A percentile compares a stretch with the other conserved stretches of the same genome.
These are phyloP conservation scores for Corbicula japonica DNA, from an alignment of 2,888 invertebrate species.

Conservation along the genomic window DNA sequence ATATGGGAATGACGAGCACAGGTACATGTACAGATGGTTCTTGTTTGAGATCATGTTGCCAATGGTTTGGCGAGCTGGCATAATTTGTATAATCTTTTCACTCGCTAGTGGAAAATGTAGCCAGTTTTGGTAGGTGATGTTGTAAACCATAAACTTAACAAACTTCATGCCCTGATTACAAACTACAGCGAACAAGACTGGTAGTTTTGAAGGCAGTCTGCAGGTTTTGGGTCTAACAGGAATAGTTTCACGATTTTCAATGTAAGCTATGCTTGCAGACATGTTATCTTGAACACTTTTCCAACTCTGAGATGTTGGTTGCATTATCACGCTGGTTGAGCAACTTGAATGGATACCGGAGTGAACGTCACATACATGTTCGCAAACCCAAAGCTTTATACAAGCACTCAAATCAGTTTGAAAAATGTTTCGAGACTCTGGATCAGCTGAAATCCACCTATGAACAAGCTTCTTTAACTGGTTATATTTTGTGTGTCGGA, in stretches of 20 bases:
- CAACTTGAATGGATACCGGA: slow-evolving; percentile 50
- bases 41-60: slow-evolving; percentile 80
- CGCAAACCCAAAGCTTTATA: slow-evolving; percentile 79
- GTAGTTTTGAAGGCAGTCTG: slow-evolving; percentile 53
- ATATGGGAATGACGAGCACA: slow-evolving; percentile 84
- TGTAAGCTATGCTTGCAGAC: slow-evolving; percentile 55
- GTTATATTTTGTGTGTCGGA: slow-evolving; percentile 80
- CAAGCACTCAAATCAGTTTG: slow-evolving; percentile 72
- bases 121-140: slow-evolving; percentile 81
- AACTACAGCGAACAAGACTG: slow-evolving; percentile 80
- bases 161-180: slow-evolving; percentile 83
- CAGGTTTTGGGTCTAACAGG: slow-evolving; percentile 22
- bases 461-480: slow-evolving; percentile 79
- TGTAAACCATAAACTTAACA: slow-evolving; percentile 82
- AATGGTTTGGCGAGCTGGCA: slow-evolving; percentile 83
- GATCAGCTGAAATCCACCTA: slow-evolving; percentile 81
- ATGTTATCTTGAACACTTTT: slow-evolving; percentile 31
- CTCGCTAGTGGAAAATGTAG: slow-evolving; percentile 79
- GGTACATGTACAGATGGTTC: slow-evolving; percentile 82
- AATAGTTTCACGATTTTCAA: slow-evolving; percentile 43
- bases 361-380: slow-evolving; percentile 60
- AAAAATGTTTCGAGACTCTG: slow-evolving; percentile 68
- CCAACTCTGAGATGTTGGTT: slow-evolving; percentile 45
- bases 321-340: slow-evolving; percentile 64
- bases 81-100: slow-evolving; percentile 79